Base-by-base conservation (phyloP, 2,797 vertebrate species). In the Alauda arvensis region DNA sequence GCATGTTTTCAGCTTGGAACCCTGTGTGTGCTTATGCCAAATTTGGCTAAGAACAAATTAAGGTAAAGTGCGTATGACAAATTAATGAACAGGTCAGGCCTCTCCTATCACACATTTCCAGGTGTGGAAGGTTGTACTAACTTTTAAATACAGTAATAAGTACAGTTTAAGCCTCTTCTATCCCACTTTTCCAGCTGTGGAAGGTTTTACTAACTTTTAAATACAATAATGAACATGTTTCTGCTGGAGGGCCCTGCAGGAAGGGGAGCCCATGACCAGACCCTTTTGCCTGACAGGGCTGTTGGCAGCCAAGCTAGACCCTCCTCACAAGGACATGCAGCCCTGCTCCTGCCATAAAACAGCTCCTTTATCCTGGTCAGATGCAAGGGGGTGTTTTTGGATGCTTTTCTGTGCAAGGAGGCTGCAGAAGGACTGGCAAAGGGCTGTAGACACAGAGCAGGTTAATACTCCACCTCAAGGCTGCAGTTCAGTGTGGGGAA, bases 191-290 rank as follows among this genome's bases (percentile, higher is more conserved):
- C 52, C 25, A 52, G 14, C 34, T 83, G 29, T 46, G 52, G 67
- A 66, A 59, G n/a, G 33, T 49, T 55, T 66, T 60, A 33, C 15
- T 31, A 23, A 34, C 12, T 63, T 46, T 24, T 18, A 70, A 14
- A 15, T 34, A 1, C 1, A 68, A n/a, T 46, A 63, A 82, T 79
- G 4, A 53, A 23, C 0, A 1, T 2, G 3, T 52, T 74, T 82
- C 28, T 65, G 31, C 61, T 37, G 60, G 40, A 55, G 45, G 21
- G 31, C 18, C 53, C 43, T 43, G 43, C 1, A 18, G n/a, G 53
- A 46, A 57, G 56, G 31, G 37, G 39, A 60, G 3, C 5, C 25
- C 15, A 8, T 52, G 37, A n/a, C 39, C 46, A 62, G 59, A 14
- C 13, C 57, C 14, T 67, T 16, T 25, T 72, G 40, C 26, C n/a